Conservation (phyloP, 2,797 vertebrate species). For the Enteromius mattozi region DNA sequence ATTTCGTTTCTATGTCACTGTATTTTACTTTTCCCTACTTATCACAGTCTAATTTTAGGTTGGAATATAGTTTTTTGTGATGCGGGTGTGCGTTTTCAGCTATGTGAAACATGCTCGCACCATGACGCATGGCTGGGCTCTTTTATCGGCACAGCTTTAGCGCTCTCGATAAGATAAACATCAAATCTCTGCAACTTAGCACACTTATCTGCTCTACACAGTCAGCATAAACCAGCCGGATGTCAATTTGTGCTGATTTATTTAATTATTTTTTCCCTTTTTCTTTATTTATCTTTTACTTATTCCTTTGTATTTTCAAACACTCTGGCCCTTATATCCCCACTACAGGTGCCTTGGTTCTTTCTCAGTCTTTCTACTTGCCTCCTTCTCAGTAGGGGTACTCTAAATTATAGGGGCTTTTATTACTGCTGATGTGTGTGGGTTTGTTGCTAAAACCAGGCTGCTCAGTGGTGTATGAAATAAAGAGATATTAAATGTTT, state of each 20-base stretch:
- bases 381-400: slow-evolving; percentile 57
- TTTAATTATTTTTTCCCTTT: slow-evolving; percentile 59
- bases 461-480: slow-evolving; percentile 44
- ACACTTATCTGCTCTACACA: slow-evolving; percentile 81
- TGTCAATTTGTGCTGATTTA: slow-evolving; percentile 78
- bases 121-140: slow-evolving; percentile 63
- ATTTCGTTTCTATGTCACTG: slow-evolving; percentile 31
- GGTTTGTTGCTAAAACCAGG: slow-evolving; percentile 44
- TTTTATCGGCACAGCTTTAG: slow-evolving; percentile 75
- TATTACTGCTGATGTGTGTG: slow-evolving; percentile 73
- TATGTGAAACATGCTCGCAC: slow-evolving; percentile 66
- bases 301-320: slow-evolving; percentile 63
- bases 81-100: slow-evolving; percentile 55
- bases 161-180: slow-evolving; percentile 82
- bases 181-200: slow-evolving; percentile 82
- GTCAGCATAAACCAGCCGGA: slow-evolving; percentile 80
- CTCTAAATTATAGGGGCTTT: slow-evolving; percentile 77
- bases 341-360: slow-evolving; percentile 42
- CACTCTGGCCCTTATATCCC: slow-evolving; percentile 22
- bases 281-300: slow-evolving; percentile 14
- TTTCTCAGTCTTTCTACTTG: slow-evolving; percentile 48
- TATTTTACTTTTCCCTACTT: slow-evolving; percentile 50
- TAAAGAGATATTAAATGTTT: not conserved
- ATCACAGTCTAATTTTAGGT: slow-evolving; percentile 72
- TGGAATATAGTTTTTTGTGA: slow-evolving; percentile 46